Base-by-base conservation (phyloP, 2,113 vertebrate species). In the Irena cyanogastra region DNA sequence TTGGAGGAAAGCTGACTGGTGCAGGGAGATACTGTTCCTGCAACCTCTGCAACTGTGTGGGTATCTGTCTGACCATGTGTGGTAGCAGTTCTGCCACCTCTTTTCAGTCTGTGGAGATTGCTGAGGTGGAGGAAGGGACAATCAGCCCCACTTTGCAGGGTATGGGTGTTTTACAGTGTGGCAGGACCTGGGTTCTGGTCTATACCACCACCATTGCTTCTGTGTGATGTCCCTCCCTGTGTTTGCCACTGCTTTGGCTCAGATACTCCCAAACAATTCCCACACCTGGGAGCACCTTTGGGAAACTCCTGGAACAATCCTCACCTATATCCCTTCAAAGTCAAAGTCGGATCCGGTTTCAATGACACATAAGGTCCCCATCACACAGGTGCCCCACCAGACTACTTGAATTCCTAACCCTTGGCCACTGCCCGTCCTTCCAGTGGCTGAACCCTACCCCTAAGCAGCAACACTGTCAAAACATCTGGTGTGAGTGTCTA, bases 401-500 rank as follows among this genome's bases (percentile, higher is more conserved):
- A 53, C 8, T 13, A 21, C 31, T n/a, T 64, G 27, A 42, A 26
- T 26, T 75, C 19, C 13, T 56, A 28, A 50, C 4, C 12, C 24
- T 20, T 47, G n/a, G 21, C 21, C 6, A 24, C 31, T 3, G 1
- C 18, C 26, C 44, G 71, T 80, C 9, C 2, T 65, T 57, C 31
- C 33, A 52, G 31, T 26, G 26, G 30, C 26, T 2, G 3, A 89
- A 87, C 16, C 26, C 59, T 70, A n/a, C 5, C 57, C 18, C 74
- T 4, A 1, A 63, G 56, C 33, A 78, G 65, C 20, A 61, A 27
- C 2, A 5, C 13, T 59, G 24, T 21, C 28, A 42, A 59, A 88
- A 35, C 19, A 65, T 27, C 26, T 0, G 0, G 14, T 31, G 33
- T 2, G 1, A 22, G 15, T 41, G 4, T 39, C 33, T 70, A 0